Conservation (phyloP, 2,113 vertebrate species). For the Condylura cristata region DNA sequence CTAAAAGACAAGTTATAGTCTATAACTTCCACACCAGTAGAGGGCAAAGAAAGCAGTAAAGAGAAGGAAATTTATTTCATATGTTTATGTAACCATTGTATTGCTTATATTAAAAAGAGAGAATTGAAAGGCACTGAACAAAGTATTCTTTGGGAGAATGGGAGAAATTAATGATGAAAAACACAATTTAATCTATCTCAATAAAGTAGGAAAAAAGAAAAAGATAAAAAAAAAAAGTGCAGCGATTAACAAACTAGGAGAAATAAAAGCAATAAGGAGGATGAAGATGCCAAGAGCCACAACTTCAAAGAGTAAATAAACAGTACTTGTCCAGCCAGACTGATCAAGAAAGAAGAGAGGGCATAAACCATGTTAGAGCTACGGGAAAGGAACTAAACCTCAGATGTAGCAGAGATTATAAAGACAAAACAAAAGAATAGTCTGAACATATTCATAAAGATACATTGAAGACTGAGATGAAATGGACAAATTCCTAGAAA, state of each 20-base stretch:
- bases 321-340: background rate
- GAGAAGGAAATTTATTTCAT: background rate
- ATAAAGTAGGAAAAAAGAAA: background rate
- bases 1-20: background rate
- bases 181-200: background rate
- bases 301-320: constrained; percentile 12
- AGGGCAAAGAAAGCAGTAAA: background rate
- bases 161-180: constrained; percentile 33
- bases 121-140: background rate
- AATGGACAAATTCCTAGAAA: constrained; percentile 16
- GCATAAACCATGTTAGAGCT: background rate
- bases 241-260: background rate
- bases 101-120: background rate
- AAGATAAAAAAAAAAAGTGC: background rate
- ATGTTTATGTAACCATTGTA: background rate
- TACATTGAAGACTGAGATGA: constrained; percentile 18
- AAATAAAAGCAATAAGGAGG: constrained; percentile 2
- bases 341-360: background rate
- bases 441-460: constrained; percentile 3
- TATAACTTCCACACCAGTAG: background rate
- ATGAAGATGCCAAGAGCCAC: background rate
- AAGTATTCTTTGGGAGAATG: background rate
- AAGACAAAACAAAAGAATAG: background rate
- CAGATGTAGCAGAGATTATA: background rate
- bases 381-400: background rate